These are phyloP conservation scores for Brachycybe producta DNA, from an alignment of 2,888 invertebrate genomes.

Conservation along the genomic window DNA sequence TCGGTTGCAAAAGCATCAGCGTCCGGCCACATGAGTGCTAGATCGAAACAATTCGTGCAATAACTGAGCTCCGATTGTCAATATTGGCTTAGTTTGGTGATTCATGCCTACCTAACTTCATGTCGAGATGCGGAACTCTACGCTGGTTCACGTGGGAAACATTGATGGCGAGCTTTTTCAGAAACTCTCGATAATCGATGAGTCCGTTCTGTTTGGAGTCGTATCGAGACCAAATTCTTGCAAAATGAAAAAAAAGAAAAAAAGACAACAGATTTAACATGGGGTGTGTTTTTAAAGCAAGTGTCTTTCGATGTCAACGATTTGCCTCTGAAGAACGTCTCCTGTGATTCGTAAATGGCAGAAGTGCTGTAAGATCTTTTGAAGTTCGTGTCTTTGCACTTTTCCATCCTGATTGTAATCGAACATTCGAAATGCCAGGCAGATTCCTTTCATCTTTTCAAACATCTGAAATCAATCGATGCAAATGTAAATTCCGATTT, in stretches of 20 bases:
- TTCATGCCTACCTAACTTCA: slow-evolving; percentile 4
- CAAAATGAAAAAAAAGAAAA: no score
- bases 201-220: not conserved
- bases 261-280: not conserved
- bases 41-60: not conserved
- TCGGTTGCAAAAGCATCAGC: not conserved
- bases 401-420: slow-evolving; percentile 4
- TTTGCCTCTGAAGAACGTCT: not conserved
- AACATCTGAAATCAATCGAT: not conserved
- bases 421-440: not conserved
- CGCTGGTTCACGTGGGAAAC: not conserved
- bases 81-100: not conserved
- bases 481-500: not conserved
- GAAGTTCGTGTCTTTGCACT: not conserved
- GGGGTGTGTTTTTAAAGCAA: not conserved
- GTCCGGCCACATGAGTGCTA: slow-evolving; percentile 10
- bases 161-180: slow-evolving; percentile 6
- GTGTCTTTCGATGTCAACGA: not conserved
- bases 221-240: slow-evolving; percentile 2
- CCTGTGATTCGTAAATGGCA: not conserved
- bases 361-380: not conserved
- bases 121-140: not conserved
- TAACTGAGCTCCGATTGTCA: not conserved
- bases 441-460: not conserved
- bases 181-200: slow-evolving; percentile 5